Evolutionary conservation across 2,888 invertebrate genomes (phyloP).

Genomic region (Athalia cordata): DNA sequence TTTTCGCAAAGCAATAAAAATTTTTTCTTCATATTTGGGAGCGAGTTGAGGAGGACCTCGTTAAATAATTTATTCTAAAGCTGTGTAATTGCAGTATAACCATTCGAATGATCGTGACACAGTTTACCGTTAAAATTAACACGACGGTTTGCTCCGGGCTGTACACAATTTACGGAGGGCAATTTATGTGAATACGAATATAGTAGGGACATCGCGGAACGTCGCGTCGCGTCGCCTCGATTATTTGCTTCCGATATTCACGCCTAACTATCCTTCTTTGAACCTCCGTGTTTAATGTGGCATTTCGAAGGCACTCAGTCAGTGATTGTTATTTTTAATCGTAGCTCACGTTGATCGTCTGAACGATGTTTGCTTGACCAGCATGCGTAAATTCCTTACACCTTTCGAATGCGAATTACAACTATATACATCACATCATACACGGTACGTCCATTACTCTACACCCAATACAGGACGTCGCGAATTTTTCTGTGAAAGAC

Average conservation of each 20-base stretch:
- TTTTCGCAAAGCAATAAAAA: no score
- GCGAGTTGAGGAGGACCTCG: background rate
- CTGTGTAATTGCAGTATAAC: background rate
- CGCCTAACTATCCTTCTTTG: background rate
- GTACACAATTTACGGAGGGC: conserved; percentile 23
- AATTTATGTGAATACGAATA: conserved; percentile 1
- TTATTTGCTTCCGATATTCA: conserved; percentile 41
- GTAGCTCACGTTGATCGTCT: conserved; percentile 30
- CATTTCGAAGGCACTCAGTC: background rate
- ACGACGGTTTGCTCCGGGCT: background rate
- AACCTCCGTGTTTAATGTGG: background rate
- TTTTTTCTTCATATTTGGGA: no score
- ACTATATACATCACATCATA: conserved; percentile 6
- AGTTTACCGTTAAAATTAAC: conserved; percentile 27
- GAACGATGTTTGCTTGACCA: background rate
- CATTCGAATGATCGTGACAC: conserved; percentile 11
- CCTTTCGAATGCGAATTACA: conserved; percentile 4
- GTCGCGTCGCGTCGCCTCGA: conserved; percentile 10
- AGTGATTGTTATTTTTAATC: conserved; percentile 38
- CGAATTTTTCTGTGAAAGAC: background rate
- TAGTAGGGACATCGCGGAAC: conserved; percentile 5
- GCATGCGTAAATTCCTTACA: conserved; percentile 18
- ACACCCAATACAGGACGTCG: no score
- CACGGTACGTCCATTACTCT: background rate
- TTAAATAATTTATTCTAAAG: conserved; percentile 13